Percentiles rank a stretch among this genome's conserved stretches.
phyloP scores from a whole-genome alignment of 2,113 vertebrate species.

The Cygnus atratus region DNA sequence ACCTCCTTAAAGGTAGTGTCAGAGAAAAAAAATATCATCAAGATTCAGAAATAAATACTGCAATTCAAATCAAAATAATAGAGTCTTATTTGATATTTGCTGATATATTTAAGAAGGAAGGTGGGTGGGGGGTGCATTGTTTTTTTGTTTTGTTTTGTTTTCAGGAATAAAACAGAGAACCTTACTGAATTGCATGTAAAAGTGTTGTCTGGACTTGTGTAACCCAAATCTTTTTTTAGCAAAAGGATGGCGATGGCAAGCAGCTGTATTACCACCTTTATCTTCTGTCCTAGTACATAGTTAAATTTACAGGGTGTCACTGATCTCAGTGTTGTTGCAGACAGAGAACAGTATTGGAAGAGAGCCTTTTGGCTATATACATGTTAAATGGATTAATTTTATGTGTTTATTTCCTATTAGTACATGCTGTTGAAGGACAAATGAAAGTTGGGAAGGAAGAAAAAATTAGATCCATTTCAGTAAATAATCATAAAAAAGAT shows the following conservation, averaged over 20 bases:
- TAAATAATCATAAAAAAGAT: neutral
- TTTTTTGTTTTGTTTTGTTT: neutral
- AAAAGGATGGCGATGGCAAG: rapidly evolving
- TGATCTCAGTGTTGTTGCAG: neutral
- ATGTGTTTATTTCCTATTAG: neutral
- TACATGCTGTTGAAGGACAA: neutral
- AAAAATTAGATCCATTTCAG: neutral
- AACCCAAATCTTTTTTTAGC: neutral
- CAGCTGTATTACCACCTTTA: neutral
- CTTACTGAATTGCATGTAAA: neutral
- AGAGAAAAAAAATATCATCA: neutral
- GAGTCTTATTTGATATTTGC: neutral
- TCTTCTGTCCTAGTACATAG: neutral
- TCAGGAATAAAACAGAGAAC: neutral
- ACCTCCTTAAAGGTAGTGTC: neutral
- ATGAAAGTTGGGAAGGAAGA: neutral
- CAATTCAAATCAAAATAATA: neutral
- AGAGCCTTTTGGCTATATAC: neutral
- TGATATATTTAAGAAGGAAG: neutral
- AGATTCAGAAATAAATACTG: neutral
- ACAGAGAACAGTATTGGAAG: neutral
- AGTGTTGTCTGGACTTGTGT: neutral
- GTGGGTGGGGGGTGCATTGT: neutral
- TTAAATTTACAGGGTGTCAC: neutral
- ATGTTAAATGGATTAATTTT: neutral